phyloP scores from a whole-genome alignment of 2,888 invertebrate species.

The Schizotus pectinicornis region DNA sequence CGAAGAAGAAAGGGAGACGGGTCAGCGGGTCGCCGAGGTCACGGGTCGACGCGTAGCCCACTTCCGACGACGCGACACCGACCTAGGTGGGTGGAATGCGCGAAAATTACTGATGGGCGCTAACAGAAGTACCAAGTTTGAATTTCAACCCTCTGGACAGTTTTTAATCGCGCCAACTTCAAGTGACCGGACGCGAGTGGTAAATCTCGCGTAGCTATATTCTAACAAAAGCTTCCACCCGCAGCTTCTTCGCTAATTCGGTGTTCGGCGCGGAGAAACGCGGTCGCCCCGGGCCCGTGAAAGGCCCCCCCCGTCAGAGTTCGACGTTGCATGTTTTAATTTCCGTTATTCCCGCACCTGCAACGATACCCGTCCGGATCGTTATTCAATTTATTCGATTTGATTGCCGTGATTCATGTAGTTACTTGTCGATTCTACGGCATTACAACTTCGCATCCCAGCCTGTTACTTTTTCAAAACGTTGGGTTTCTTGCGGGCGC shows the following conservation, averaged over 20 bases:
- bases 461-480: conserved; percentile 27
- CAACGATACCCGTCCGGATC: conserved; percentile 13
- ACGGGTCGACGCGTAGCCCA: conserved; percentile 28
- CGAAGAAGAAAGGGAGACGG: conserved; percentile 13
- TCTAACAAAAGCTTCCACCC: no score
- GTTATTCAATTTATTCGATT: conserved; percentile 39
- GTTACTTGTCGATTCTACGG: conserved; percentile 20
- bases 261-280: no score
- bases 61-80: conserved; percentile 16
- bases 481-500: not conserved
- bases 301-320: conserved; percentile 1
- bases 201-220: no score
- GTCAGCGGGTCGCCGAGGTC: conserved; percentile 19
- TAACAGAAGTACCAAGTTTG: no score
- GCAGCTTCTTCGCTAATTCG: no score
- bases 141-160: no score
- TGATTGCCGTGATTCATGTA: conserved; percentile 37
- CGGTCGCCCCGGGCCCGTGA: no score
- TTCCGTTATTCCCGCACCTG: conserved; percentile 15
- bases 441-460: conserved; percentile 24
- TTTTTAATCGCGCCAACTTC: no score
- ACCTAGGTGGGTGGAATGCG: no score
- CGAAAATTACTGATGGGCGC: no score
- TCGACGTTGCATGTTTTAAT: not conserved
- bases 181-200: no score